phyloP scores from a whole-genome alignment of 2,888 invertebrate genomes.

The Lumbricus terrestris region DNA sequence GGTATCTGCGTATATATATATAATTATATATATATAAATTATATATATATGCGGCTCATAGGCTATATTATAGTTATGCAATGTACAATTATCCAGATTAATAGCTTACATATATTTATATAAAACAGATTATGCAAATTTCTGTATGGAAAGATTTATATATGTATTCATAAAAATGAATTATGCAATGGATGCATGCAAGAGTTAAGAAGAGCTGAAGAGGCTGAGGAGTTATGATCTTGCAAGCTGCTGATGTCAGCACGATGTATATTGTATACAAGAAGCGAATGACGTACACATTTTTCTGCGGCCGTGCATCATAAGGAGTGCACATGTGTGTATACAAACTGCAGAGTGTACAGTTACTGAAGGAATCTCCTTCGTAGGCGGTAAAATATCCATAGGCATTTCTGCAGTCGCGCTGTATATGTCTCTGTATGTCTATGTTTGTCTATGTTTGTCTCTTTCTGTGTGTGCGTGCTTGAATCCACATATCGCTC shows the following conservation, averaged over 20 bases:
- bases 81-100: too few relatives aligned
- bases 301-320: neutral
- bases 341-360: neutral
- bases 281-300: neutral
- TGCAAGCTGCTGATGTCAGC: neutral
- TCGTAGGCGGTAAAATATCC: neutral
- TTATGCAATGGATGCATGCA: neutral
- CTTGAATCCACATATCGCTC: too few relatives aligned
- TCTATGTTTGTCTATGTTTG: too few relatives aligned
- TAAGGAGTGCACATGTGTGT: neutral
- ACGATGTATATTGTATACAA: neutral
- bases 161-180: neutral
- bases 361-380: neutral
- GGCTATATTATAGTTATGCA: too few relatives aligned
- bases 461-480: too few relatives aligned
- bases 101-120: too few relatives aligned
- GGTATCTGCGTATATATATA: neutral
- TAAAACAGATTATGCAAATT: too few relatives aligned
- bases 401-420: too few relatives aligned
- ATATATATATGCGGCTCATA: neutral
- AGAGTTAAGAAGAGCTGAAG: neutral
- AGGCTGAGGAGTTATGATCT: slow-evolving; percentile 3
- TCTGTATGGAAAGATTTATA: too few relatives aligned
- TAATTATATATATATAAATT: neutral
- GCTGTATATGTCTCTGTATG: too few relatives aligned